Evolutionary conservation across 2,797 vertebrate genomes (phyloP), one percentile per base, ranked within the genome.

Genomic region (Limnodromus scolopaceus): DNA sequence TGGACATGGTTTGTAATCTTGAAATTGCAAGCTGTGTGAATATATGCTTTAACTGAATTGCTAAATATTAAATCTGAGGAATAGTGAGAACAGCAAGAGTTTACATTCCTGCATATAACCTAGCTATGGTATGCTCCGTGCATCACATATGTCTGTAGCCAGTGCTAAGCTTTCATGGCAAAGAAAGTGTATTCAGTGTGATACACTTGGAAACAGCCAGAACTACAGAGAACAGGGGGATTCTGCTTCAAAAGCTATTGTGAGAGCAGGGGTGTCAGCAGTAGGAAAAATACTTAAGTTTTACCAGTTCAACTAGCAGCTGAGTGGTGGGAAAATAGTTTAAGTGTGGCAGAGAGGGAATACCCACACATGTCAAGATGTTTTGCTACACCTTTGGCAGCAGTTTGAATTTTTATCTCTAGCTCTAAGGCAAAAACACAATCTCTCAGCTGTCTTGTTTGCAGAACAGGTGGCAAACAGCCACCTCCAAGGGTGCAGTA

Each of bases 141-240:
- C 27, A n/a, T 51, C 55, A 48, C 0, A 1, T 2, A 3, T 8
- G 2, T 30, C 27, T 58, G 16, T 30, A 34, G 49, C 4, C 13
- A 39, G 54, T 19, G 58, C 41, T 41, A 64, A 36, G 66, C 75
- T 58, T 27, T 68, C 65, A n/a, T 7, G n/a, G 48, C 11, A 63
- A 81, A 81, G 13, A 28, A 64, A 69, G 36, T 8, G 0, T 81
- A 4, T 53, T 78, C 12, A 23, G 19, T 24, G 5, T 19, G 41
- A 36, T 32, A n/a, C 3, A 7, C 16, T 8, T 38, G 13, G 55
- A 83, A 87, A 64, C 39, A 70, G 23, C 4, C 16, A 57, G 46
- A 74, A 53, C 43, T 25, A 27, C 12, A 46, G 25, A 66, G 19
- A 66, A 10, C 1, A 2, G 11, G 22, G 6, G 9, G 12, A 66